A percentile compares a stretch with the other conserved stretches of the same genome.
phyloP scores from a whole-genome alignment of 1,140 invertebrate species.

The Octopus sinensis region DNA sequence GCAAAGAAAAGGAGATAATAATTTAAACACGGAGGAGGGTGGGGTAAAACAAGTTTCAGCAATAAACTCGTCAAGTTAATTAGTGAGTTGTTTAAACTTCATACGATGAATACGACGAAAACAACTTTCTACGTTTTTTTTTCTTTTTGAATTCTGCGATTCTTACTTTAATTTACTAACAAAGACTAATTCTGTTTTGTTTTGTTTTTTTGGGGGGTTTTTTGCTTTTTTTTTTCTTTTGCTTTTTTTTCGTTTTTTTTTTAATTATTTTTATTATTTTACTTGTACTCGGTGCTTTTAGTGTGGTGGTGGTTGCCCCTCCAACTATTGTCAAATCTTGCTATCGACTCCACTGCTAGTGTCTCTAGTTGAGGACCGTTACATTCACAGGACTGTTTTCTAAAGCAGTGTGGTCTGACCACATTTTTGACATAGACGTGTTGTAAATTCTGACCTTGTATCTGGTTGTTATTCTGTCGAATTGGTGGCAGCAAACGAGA shows the following conservation, averaged over 20 bases:
- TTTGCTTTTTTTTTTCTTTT: not conserved
- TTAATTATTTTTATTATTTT: conserved; percentile 17
- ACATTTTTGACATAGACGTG: conserved; percentile 30
- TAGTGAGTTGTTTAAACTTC: too few species aligned
- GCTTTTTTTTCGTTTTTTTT: conserved; percentile 12
- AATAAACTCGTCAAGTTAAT: too few species aligned
- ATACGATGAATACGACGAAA: too few species aligned
- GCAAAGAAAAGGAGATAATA: too few species aligned
- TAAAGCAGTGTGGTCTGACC: conserved; percentile 22
- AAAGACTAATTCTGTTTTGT: not conserved
- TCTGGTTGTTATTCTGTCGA: conserved; percentile 20
- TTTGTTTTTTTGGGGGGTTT: conserved; percentile 6
- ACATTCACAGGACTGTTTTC: conserved; percentile 16
- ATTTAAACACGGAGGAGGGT: too few species aligned
- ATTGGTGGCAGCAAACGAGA: conserved; percentile 37
- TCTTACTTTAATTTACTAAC: not conserved
- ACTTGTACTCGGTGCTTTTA: conserved; percentile 40
- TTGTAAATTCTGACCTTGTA: conserved; percentile 18
- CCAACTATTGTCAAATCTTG: conserved; percentile 28
- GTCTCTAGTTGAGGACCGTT: conserved; percentile 36
- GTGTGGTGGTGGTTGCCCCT: conserved; percentile 32
- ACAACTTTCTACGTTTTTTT: too few species aligned
- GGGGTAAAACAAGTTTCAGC: too few species aligned
- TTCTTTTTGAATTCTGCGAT: not conserved
- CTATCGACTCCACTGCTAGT: conserved; percentile 37